phyloP scores from a whole-genome alignment of 2,113 vertebrate genomes.

The Periophthalmodon schlosseri region DNA sequence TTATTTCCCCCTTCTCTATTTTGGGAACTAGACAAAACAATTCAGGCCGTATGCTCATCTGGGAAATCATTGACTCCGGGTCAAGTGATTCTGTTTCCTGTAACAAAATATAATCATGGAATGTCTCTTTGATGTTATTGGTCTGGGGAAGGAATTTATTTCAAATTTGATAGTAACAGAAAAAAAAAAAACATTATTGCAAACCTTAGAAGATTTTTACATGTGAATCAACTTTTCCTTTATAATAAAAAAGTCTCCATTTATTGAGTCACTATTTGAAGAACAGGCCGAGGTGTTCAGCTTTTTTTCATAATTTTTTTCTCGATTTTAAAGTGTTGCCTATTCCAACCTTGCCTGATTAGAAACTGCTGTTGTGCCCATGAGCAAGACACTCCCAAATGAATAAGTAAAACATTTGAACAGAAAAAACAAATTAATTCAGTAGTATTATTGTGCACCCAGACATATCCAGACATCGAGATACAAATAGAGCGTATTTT shows the following conservation, averaged over 20 bases:
- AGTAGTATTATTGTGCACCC: neutral
- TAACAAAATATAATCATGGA: neutral
- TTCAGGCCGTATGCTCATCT: neutral
- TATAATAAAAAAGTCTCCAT: no score
- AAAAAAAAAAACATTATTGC: no score
- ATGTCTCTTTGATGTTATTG: neutral
- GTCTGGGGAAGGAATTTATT: neutral
- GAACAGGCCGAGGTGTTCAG: no score
- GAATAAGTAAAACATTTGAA: neutral
- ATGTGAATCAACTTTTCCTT: no score
- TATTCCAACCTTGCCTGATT: no score
- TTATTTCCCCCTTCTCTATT: no score
- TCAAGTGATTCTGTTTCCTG: neutral
- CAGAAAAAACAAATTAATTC: neutral
- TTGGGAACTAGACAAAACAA: neutral
- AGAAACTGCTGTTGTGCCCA: no score
- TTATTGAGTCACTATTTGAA: no score
- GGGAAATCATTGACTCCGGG: neutral
- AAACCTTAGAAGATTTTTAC: no score
- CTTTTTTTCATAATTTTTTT: no score
- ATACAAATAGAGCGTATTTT: conserved; percentile 3
- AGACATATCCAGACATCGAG: neutral
- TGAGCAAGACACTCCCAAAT: neutral
- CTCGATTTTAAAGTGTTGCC: no score
- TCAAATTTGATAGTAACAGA: no score